Evolutionary conservation across 2,888 invertebrate species (phyloP), one percentile per base, ranked within the genome.

Genomic region (Acrobasis consociella): DNA sequence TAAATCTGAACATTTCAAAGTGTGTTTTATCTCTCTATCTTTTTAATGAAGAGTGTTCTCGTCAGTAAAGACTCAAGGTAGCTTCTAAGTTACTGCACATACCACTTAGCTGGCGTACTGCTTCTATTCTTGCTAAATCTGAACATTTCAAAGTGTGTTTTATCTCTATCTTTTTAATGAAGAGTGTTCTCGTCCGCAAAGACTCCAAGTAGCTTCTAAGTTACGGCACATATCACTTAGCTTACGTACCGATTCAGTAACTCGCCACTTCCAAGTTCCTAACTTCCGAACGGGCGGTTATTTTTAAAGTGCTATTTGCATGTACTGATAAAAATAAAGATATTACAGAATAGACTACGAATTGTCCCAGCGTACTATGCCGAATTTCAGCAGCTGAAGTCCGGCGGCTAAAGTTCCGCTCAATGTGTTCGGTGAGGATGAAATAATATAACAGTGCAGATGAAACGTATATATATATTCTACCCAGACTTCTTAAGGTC

Each of bases 81-180:
- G 22, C 22, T 22, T 22, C 2, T 22, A 22, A 22, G 22, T 22
- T 22, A 11, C 72, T 72, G 59, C 72, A 70, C 70, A 71, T 72
- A 75, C 72, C 72, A 75, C 71, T 75, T 75, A 74, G 68, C 63
- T 64, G 69, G 65, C 67, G 64, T 56, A 66, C 60, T 37, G 60
- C 63, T 9, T 8, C 42, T 9, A 11, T 17, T 13, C 39, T 22
- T 17, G 16, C 42, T 8, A 56, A 56, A 17, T 56, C 42, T 56
- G n/a, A 42, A 17, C 16, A 13, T 22, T 39, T 56, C 42, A 22
- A 55, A 56, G 17, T 42, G 8, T 53, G 51, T 51, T 55, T 16
- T 38, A 39, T 38, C 42, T 52, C 39, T 52, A 60, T 51, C 51
- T 60, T 8, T 9, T 46, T 63, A 69, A 64, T 64, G 62, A 64